phyloP scores from a whole-genome alignment of 1,140 invertebrate species.

The Calephelis nemesis region DNA sequence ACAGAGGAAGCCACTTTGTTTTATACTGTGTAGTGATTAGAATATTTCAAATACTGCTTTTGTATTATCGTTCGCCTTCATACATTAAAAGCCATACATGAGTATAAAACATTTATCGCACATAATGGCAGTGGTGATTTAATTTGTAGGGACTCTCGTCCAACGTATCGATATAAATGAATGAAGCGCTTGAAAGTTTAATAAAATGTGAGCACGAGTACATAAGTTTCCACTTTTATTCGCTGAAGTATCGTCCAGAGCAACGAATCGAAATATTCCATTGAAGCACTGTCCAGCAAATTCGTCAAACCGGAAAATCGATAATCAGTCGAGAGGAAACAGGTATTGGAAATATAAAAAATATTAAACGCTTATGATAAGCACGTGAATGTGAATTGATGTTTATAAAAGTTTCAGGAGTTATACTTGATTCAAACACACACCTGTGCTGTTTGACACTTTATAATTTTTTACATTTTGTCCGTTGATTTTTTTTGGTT shows the following conservation, averaged over 20 bases:
- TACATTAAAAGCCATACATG: too few species aligned
- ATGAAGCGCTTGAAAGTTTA: slow-evolving; percentile 48
- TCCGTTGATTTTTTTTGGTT: too few species aligned
- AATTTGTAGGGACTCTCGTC: slow-evolving; percentile 20
- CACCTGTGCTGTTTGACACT: too few species aligned
- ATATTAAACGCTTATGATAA: too few species aligned
- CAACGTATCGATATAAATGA: slow-evolving; percentile 34
- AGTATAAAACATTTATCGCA: slow-evolving; percentile 8
- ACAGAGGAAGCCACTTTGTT: too few species aligned
- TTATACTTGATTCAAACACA: too few species aligned
- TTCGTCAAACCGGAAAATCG: slow-evolving; percentile 50
- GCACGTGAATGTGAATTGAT: slow-evolving; percentile 1
- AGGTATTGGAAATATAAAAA: slow-evolving; percentile 31
- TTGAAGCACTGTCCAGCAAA: slow-evolving; percentile 46
- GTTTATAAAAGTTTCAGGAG: background rate
- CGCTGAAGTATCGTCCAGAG: slow-evolving; percentile 48
- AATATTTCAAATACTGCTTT: too few species aligned
- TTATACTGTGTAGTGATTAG: too few species aligned
- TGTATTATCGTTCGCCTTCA: too few species aligned
- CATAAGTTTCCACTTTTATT: slow-evolving; percentile 55
- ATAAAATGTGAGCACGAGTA: slow-evolving; percentile 54
- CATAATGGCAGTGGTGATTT: slow-evolving; percentile 6
- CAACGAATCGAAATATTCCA: slow-evolving; percentile 47
- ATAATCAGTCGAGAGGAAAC: slow-evolving; percentile 35
- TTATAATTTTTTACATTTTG: too few species aligned